Conservation (phyloP, 2,888 invertebrate genomes). For the Prosopocoilus inquinatus region DNA sequence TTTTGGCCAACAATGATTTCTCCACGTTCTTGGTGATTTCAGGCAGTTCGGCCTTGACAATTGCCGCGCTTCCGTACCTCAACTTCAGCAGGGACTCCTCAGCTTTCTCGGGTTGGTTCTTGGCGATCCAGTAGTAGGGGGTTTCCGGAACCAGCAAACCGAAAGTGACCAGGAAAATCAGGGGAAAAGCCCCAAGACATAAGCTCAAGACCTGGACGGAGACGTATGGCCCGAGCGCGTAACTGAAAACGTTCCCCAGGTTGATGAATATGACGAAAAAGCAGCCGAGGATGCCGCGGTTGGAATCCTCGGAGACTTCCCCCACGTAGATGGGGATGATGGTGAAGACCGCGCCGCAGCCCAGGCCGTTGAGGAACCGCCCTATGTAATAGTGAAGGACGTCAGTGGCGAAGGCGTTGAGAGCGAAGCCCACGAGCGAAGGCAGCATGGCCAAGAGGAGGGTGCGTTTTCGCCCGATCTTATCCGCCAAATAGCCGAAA, state of each 20-base stretch:
- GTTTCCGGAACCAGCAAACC: slow-evolving; percentile 78
- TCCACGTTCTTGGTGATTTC: slow-evolving; percentile 43
- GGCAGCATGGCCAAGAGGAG: slow-evolving; percentile 64
- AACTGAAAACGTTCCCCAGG: slow-evolving; percentile 65
- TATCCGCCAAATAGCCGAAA: slow-evolving; percentile 63
- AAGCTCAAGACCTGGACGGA: slow-evolving; percentile 63
- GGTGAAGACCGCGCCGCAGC: slow-evolving; percentile 65
- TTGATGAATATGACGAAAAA: slow-evolving; percentile 65
- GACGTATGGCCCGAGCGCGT: slow-evolving; percentile 68
- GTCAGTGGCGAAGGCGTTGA: slow-evolving; percentile 19
- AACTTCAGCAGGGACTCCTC: slow-evolving; percentile 63
- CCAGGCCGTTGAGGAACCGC: slow-evolving; percentile 19
- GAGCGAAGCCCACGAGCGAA: slow-evolving; percentile 53
- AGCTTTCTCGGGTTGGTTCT: slow-evolving; percentile 61
- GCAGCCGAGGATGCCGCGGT: slow-evolving; percentile 77
- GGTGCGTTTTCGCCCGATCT: slow-evolving; percentile 62
- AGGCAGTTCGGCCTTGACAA: slow-evolving; percentile 61
- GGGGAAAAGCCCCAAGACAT: slow-evolving; percentile 57
- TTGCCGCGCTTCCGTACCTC: slow-evolving; percentile 60
- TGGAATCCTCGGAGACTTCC: slow-evolving; percentile 77
- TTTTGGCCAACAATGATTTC: slow-evolving; percentile 29
- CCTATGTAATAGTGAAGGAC: slow-evolving; percentile 18
- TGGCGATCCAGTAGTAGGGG: slow-evolving; percentile 64
- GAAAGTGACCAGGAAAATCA: slow-evolving; percentile 53
- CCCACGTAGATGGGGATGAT: slow-evolving; percentile 81